A percentile compares a stretch with the other conserved stretches of the same genome.
These are phyloP conservation scores for Geococcyx californianus DNA, from an alignment of 2,113 vertebrate species.

Conservation along the genomic window DNA sequence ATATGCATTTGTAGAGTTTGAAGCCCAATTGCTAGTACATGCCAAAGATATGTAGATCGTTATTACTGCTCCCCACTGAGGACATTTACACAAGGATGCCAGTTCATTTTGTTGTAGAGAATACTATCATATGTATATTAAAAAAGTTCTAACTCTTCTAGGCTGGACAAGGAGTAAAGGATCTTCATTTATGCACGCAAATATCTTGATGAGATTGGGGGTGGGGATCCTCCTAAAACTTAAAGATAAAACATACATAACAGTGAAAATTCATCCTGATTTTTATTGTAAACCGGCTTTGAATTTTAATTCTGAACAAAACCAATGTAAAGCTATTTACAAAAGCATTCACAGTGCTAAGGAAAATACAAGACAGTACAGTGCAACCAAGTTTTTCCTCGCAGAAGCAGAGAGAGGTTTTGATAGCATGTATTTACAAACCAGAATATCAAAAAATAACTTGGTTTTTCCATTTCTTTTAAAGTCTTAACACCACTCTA, in stretches of 20 bases:
- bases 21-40: not conserved
- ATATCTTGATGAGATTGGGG: not conserved
- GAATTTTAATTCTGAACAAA: not conserved
- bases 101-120: not conserved
- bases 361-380: not conserved
- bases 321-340: not conserved
- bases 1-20: not conserved
- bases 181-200: fast-evolving
- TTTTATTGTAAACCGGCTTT: not conserved
- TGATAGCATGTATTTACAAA: not conserved
- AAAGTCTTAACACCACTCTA: not conserved
- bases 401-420: not conserved
- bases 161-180: not conserved
- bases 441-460: not conserved
- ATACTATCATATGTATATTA: not conserved
- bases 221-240: not conserved
- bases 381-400: not conserved
- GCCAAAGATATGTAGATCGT: not conserved
- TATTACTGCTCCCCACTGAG: not conserved
- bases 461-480: not conserved
- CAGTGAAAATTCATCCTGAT: not conserved
- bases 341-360: not conserved
- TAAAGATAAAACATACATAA: not conserved
- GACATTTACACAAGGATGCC: not conserved
- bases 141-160: not conserved